These are phyloP conservation scores for Leptoteleia sp. DNA, from an alignment of 1,140 invertebrate genomes.

Conservation along the genomic window DNA sequence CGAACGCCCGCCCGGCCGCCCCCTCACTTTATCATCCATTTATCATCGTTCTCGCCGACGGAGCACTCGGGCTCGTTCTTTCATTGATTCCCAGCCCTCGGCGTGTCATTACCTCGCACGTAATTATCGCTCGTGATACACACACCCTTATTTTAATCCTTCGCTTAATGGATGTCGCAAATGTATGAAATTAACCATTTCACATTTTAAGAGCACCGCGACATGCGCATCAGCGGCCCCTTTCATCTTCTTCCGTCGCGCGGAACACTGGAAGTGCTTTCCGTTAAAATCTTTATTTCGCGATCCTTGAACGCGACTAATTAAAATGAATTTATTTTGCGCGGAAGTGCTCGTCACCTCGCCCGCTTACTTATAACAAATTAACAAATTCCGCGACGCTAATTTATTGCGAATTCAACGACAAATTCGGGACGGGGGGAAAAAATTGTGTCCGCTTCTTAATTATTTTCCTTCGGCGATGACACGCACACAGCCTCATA, in stretches of 20 bases:
- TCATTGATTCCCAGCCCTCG: slow-evolving; percentile 51
- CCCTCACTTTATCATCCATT: slow-evolving; percentile 65
- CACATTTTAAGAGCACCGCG: slow-evolving; percentile 27
- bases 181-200: slow-evolving; percentile 60
- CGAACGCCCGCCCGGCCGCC: no score
- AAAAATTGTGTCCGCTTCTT: slow-evolving; percentile 24
- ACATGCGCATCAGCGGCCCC: slow-evolving; percentile 15
- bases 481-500: slow-evolving; percentile 71
- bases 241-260: slow-evolving; percentile 21
- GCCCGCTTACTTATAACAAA: background rate
- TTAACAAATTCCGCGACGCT: background rate
- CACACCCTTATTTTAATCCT: slow-evolving; percentile 41
- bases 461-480: slow-evolving; percentile 39
- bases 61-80: slow-evolving; percentile 40
- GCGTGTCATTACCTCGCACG: slow-evolving; percentile 50
- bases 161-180: slow-evolving; percentile 54
- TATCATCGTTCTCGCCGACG: slow-evolving; percentile 65
- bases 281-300: background rate
- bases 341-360: background rate
- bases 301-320: background rate
- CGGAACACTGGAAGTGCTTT: slow-evolving; percentile 1
- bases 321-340: no score
- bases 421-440: slow-evolving; percentile 1
- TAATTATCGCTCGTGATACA: slow-evolving; percentile 59
- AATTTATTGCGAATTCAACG: slow-evolving; percentile 2